These are phyloP conservation scores for Scomber scombrus DNA, from an alignment of 2,113 vertebrate species.

Conservation along the genomic window DNA sequence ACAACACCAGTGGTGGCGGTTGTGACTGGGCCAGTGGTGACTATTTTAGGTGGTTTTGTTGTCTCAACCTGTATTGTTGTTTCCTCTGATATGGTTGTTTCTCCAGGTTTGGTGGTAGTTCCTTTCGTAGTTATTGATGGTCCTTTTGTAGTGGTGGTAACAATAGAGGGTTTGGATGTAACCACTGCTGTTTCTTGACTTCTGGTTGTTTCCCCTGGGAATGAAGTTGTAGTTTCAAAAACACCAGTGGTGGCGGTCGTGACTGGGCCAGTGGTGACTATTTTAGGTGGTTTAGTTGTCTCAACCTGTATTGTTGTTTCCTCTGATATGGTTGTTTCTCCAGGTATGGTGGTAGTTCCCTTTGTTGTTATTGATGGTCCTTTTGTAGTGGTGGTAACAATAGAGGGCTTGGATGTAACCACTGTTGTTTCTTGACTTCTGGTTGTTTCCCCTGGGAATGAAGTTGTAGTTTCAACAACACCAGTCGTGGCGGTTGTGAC, in stretches of 20 bases:
- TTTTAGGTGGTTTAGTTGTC: neutral
- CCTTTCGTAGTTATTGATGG: neutral
- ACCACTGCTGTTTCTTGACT: conserved; percentile 12
- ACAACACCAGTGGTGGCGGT: too few species aligned
- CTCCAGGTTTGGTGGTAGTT: neutral
- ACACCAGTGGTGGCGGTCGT: conserved; percentile 13
- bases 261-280: neutral
- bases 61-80: neutral
- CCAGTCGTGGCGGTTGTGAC: neutral
- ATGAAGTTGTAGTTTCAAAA: neutral
- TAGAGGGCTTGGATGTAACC: conserved; percentile 21
- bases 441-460: neutral
- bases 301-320: neutral
- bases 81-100: neutral
- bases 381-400: neutral
- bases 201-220: neutral
- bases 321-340: neutral
- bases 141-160: neutral
- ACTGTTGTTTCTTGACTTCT: conserved; percentile 9
- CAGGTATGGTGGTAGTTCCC: neutral
- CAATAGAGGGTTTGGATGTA: conserved; percentile 17
- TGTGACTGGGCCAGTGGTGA: neutral
- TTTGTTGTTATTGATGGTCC: neutral
- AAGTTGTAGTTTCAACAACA: conserved; percentile 12
- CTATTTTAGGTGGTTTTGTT: neutral